phyloP scores from a whole-genome alignment of 2,113 vertebrate species.

The Melospiza melodia region DNA sequence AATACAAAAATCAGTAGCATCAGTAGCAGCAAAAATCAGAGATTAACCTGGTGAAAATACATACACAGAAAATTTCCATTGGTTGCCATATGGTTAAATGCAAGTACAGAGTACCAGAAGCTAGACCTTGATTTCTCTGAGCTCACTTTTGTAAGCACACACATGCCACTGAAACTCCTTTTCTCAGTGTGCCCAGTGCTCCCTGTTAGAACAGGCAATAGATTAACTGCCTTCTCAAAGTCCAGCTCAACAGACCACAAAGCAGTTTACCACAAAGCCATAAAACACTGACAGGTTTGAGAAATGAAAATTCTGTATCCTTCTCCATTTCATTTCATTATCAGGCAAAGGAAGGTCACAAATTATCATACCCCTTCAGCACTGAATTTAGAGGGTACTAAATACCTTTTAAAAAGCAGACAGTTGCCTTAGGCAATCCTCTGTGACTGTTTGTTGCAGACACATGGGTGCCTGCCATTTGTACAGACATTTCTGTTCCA shows the following conservation, averaged over 20 bases:
- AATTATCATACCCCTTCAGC: constrained; percentile 64
- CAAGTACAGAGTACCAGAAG: not conserved
- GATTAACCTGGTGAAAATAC: not conserved
- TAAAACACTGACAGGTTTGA: constrained; percentile 26
- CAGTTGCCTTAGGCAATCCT: constrained; percentile 10
- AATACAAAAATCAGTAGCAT: not conserved
- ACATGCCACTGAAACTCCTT: not conserved
- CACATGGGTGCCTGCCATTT: not conserved
- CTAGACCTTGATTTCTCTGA: not conserved
- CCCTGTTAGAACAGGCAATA: not conserved
- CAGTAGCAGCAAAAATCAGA: not conserved
- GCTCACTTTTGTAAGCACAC: not conserved
- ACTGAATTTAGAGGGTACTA: not conserved
- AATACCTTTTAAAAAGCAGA: constrained; percentile 25
- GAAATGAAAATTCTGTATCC: constrained; percentile 34
- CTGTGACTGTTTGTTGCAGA: not conserved
- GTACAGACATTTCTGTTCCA: not conserved
- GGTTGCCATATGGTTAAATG: not conserved
- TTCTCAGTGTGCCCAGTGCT: not conserved
- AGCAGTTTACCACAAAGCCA: not conserved
- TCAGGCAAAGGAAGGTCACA: constrained; percentile 56
- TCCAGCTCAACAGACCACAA: constrained; percentile 1
- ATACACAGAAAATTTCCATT: not conserved
- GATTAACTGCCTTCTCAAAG: not conserved
- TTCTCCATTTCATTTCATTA: constrained; percentile 37